Base-by-base conservation (phyloP, 1,140 invertebrate species). In the Trichoplusia ni region DNA sequence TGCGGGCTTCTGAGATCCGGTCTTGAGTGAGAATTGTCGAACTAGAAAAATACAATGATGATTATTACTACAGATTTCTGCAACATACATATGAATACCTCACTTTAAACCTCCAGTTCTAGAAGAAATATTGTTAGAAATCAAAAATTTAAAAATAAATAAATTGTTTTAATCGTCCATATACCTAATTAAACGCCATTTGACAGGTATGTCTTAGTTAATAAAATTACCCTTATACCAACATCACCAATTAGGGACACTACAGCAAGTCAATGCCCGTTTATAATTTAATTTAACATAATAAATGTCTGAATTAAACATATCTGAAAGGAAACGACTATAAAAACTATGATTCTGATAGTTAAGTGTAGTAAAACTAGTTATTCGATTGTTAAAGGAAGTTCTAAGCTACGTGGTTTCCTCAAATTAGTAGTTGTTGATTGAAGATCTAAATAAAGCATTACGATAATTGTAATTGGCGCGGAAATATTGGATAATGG, bases 1-100 rank as follows among this genome's bases (percentile, higher is more conserved):
- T 93, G 92, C 35, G 92, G 92, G 75, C 92, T 93, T 77, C 92
- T 80, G 42, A 91, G 77, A 64, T 91, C 90, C 9, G 76, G 67
- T 73, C 87, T 77, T 61, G 86, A 90, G 66, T 89, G 81, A 58
- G 85, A 87, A 53, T 86, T 82, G 8, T 90, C 84, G 37, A 81
- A 86, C 86, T 86, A 80, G 11, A 82, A 85, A n/a, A n/a, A n/a
- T n/a, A n/a, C n/a, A n/a, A n/a, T n/a, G n/a, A n/a, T n/a, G n/a
- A n/a, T n/a, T n/a, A n/a, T n/a, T n/a, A n/a, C n/a, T n/a, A n/a
- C n/a, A n/a, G n/a, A n/a, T n/a, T n/a, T n/a, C n/a, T n/a, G n/a
- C n/a, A n/a, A n/a, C n/a, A n/a, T n/a, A n/a, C n/a, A n/a, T n/a
- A n/a, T n/a, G n/a, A n/a, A n/a, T n/a, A n/a, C n/a, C n/a, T n/a